Evolutionary conservation across 2,113 vertebrate genomes (phyloP), one percentile per base, ranked within the genome.

Genomic region (Bubalus kerabau): DNA sequence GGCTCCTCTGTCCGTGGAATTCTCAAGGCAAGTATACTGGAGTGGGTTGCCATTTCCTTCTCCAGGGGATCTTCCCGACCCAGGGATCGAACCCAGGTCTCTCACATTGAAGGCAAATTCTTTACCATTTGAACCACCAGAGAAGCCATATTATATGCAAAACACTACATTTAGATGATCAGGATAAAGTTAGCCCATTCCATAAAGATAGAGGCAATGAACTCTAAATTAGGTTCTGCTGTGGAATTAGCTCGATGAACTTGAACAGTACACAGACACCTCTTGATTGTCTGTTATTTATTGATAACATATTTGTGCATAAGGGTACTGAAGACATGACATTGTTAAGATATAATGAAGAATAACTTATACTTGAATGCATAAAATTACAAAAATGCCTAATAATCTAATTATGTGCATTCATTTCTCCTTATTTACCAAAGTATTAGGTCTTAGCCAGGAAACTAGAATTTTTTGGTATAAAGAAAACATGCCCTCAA

Each of bases 161-260:
- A 81, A 64, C 3, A 48, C 40, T 36, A 46, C 46, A 7, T 74
- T 92, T 87, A 57, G 8, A 89, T 71, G 60, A 93, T 21, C 32
- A 89, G 46, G 32, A 71, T 56, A 91, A 74, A 92, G 76, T 85
- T 43, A 95, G 43, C 17, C 48, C 43, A 48, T 84, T 87, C 36
- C 12, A 56, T 26, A 74, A 81, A 86, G 36, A 78, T 0, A 87
- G 9, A 90, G 36, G 50, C 10, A 87, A 43, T 57, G 12, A 64
- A 67, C 26, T 74, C 1, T 56, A 50, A 62, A 60, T 81, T 46
- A 60, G 28, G 80, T 32, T 62, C 71, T 80, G 9, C 19, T 23
- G 28, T 43, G 32, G 15, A 89, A 28, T 86, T 36, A 76, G 28
- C 30, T 96, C 14, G 56, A 36, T 48, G 23, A 84, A n/a, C 5